Conservation (phyloP, 1,140 invertebrate genomes). For the Macrosteles quadrilineatus region DNA sequence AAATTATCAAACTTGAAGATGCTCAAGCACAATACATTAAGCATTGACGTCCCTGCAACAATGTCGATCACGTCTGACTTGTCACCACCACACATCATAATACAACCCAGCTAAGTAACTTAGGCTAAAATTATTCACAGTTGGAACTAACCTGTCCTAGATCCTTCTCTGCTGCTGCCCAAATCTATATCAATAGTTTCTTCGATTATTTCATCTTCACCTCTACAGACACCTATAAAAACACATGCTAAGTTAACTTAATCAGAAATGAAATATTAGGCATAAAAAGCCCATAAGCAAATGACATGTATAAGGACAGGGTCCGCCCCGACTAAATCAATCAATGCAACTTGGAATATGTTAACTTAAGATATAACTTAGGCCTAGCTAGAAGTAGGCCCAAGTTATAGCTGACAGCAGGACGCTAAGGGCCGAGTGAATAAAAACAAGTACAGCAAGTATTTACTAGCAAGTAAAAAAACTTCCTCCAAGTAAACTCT, state of each 20-base stretch:
- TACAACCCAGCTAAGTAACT: too few species aligned
- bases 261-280: not conserved
- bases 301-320: not conserved
- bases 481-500: too few species aligned
- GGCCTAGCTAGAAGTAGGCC: not conserved
- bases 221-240: constrained; percentile 48
- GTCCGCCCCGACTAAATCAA: too few species aligned
- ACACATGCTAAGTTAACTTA: not conserved
- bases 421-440: too few species aligned
- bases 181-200: constrained; percentile 70
- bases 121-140: too few species aligned
- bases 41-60: not conserved
- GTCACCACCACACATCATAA: too few species aligned
- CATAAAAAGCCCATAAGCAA: not conserved
- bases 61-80: not conserved
- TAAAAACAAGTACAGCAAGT: too few species aligned
- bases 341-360: too few species aligned
- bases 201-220: constrained; percentile 53
- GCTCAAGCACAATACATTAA: not conserved
- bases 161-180: constrained; percentile 77
- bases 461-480: too few species aligned
- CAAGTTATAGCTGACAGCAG: too few species aligned
- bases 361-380: not conserved
- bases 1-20: not conserved
- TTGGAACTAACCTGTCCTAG: constrained; percentile 78